These are phyloP conservation scores for Anoncus sp. DNA, from an alignment of 2,888 invertebrate genomes.

Conservation along the genomic window DNA sequence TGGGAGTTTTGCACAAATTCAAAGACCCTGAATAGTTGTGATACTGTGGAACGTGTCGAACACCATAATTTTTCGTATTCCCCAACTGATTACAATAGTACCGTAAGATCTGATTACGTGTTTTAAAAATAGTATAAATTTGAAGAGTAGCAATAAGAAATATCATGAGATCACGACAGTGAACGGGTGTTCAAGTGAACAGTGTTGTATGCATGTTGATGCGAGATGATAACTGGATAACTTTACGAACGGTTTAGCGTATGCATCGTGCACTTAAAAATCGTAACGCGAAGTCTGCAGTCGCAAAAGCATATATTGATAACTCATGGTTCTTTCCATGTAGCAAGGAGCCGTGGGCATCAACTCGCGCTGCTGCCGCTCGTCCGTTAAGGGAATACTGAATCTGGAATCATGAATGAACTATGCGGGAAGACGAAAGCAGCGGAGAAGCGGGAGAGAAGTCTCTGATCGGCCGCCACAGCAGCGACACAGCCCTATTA, in stretches of 20 bases:
- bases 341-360: conserved; percentile 32
- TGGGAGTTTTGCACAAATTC: neutral
- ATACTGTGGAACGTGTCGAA: too few relatives aligned
- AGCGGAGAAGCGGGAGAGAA: conserved; percentile 65
- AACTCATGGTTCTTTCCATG: conserved; percentile 35
- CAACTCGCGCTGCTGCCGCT: conserved; percentile 50
- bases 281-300: conserved; percentile 19
- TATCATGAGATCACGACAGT: neutral
- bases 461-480: conserved; percentile 68
- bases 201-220: neutral
- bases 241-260: neutral
- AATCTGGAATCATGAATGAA: conserved; percentile 79
- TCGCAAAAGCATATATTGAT: conserved; percentile 26
- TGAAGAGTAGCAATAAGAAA: neutral
- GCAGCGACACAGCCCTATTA: conserved; percentile 77
- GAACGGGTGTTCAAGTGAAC: conserved; percentile 4
- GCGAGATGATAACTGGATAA: neutral
- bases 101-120: too few relatives aligned
- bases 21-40: too few relatives aligned
- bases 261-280: neutral
- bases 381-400: conserved; percentile 72
- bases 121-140: too few relatives aligned
- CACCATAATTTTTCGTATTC: too few relatives aligned
- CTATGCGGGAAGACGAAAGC: conserved; percentile 74
- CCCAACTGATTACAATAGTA: too few relatives aligned